A percentile compares a stretch with the other conserved stretches of the same genome.
These are phyloP conservation scores for Stercorarius parasiticus DNA, from an alignment of 2,113 vertebrate genomes.

Conservation along the genomic window DNA sequence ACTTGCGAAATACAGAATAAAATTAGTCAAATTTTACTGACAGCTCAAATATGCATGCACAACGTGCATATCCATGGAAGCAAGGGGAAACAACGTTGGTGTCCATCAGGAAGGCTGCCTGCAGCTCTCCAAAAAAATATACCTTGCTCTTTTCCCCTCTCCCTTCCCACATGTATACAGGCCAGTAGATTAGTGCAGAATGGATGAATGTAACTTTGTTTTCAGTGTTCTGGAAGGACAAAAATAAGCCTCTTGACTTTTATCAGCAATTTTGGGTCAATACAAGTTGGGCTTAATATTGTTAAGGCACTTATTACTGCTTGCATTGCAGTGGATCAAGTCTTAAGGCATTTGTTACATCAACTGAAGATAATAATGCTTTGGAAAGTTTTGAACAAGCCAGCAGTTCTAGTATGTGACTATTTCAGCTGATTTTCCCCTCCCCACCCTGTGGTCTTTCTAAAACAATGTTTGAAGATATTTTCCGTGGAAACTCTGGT, in stretches of 20 bases:
- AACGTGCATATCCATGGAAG: constrained; percentile 1
- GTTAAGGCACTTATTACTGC: constrained; percentile 80
- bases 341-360: constrained; percentile 74
- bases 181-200: constrained; percentile 68
- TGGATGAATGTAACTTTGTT: neutral
- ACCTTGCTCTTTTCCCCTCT: constrained; percentile 42
- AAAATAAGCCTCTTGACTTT: neutral
- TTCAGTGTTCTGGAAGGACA: neutral
- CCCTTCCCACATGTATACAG: constrained; percentile 15
- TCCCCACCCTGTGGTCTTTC: neutral
- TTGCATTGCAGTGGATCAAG: constrained; percentile 36
- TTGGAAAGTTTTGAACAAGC: constrained; percentile 63
- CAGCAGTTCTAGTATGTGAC: constrained; percentile 12
- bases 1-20: constrained; percentile 51
- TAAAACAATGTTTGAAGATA: neutral
- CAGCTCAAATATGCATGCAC: neutral
- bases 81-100: constrained; percentile 38
- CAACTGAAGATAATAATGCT: constrained; percentile 63
- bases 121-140: constrained; percentile 83
- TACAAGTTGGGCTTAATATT: constrained; percentile 15
- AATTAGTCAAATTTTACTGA: constrained; percentile 42
- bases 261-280: constrained; percentile 52
- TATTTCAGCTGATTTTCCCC: neutral
- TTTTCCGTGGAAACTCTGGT: neutral
- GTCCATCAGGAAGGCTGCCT: constrained; percentile 84